Evolutionary conservation across 2,888 invertebrate species (phyloP).

Genomic region (Caenorhabditis drosophilae): DNA sequence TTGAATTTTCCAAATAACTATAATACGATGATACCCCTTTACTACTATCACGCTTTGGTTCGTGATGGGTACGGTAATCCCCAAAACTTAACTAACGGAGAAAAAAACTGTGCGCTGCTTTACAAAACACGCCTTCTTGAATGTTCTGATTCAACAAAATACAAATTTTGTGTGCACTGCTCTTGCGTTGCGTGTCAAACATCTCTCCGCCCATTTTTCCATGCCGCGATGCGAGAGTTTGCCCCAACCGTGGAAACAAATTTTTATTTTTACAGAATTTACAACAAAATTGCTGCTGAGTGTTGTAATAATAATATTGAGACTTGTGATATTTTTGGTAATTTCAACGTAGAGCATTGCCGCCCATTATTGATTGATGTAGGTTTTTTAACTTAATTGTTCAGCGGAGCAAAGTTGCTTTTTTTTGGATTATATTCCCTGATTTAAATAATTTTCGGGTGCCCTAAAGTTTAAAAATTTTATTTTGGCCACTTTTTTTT

Average conservation of each 20-base stretch:
- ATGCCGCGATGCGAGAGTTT: too few species aligned
- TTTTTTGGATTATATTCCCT: background rate
- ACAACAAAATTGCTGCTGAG: slow-evolving; percentile 27
- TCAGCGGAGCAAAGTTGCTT: too few species aligned
- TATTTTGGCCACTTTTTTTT: too few species aligned
- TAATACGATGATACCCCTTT: slow-evolving; percentile 57
- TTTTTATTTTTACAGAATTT: slow-evolving; percentile 33
- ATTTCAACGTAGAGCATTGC: slow-evolving; percentile 33
- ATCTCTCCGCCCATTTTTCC: too few species aligned
- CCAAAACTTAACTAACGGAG: too few species aligned
- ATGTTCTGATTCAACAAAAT: too few species aligned
- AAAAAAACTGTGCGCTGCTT: too few species aligned
- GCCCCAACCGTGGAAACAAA: too few species aligned
- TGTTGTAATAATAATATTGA: slow-evolving; percentile 52
- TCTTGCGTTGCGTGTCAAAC: too few species aligned
- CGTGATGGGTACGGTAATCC: slow-evolving; percentile 48
- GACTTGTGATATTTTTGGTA: slow-evolving; percentile 43
- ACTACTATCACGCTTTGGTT: slow-evolving; percentile 60
- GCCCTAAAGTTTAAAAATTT: background rate
- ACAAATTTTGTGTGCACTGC: background rate
- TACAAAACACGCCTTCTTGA: too few species aligned
- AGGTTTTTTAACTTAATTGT: too few species aligned
- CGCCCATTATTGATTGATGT: slow-evolving; percentile 31
- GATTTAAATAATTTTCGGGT: background rate
- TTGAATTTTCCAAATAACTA: slow-evolving; percentile 63